Evolutionary conservation across 1,140 invertebrate species (phyloP).

Genomic region (Heliconius himera): DNA sequence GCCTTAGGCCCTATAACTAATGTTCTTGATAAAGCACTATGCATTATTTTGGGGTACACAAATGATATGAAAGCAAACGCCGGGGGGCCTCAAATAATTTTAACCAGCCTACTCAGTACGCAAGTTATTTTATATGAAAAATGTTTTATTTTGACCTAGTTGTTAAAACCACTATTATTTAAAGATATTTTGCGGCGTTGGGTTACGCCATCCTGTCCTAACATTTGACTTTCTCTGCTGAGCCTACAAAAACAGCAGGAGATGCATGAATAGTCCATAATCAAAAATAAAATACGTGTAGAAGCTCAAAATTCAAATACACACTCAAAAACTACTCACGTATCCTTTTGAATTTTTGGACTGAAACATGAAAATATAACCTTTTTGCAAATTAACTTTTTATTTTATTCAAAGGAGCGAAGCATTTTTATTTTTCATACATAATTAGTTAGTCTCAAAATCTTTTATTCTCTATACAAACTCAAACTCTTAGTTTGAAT

Average conservation of each 20-base stretch:
- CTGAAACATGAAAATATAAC: neutral
- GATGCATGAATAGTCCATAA: neutral
- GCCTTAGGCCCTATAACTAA: slow-evolving; percentile 45
- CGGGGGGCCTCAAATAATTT: slow-evolving; percentile 54
- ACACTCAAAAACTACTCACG: neutral
- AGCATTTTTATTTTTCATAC: neutral
- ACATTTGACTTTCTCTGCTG: neutral
- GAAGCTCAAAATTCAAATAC: neutral
- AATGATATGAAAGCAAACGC: slow-evolving; percentile 64
- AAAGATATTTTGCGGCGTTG: no score
- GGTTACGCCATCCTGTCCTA: neutral
- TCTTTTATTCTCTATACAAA: neutral
- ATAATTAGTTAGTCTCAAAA: neutral
- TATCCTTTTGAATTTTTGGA: slow-evolving; percentile 7
- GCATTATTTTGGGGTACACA: slow-evolving; percentile 55
- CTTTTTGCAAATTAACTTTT: neutral
- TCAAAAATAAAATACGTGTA: neutral
- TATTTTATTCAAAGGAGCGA: neutral
- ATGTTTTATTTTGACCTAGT: neutral
- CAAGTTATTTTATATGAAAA: neutral
- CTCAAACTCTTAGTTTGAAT: neutral
- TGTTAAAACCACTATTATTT: neutral
- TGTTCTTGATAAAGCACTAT: slow-evolving; percentile 43
- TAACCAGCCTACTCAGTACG: slow-evolving; percentile 53
- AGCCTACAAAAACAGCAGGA: neutral